A percentile compares a stretch with the other conserved stretches of the same genome.
phyloP scores from a whole-genome alignment of 2,113 vertebrate species.

The Progne subis region DNA sequence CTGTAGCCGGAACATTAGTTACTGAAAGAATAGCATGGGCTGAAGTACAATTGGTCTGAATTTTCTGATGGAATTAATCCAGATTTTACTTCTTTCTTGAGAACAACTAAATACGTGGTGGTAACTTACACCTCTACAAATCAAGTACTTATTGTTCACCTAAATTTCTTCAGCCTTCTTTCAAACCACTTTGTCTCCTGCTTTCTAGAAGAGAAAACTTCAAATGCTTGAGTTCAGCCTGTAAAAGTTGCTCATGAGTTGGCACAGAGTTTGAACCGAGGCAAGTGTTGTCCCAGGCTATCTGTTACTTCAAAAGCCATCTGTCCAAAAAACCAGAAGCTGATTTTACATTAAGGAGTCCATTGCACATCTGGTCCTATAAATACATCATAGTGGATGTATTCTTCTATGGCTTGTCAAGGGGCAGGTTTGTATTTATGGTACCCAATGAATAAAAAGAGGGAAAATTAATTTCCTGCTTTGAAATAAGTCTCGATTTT shows the following conservation, averaged over 20 bases:
- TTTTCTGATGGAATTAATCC: neutral
- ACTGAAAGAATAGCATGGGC: neutral
- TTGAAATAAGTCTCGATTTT: neutral
- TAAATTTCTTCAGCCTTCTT: neutral
- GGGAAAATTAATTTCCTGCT: neutral
- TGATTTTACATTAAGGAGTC: neutral
- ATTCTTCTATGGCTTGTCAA: neutral
- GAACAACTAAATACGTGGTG: neutral
- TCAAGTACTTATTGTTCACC: neutral
- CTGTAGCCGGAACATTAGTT: neutral
- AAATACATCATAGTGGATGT: neutral
- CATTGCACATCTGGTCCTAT: neutral
- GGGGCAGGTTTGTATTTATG: neutral
- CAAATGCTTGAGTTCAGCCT: neutral
- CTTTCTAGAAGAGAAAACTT: neutral
- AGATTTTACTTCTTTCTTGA: neutral
- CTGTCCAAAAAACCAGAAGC: neutral
- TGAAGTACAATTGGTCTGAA: neutral
- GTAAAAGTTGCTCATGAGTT: neutral
- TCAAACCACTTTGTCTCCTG: neutral
- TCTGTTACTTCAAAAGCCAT: neutral
- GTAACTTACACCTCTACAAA: neutral
- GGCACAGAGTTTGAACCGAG: neutral
- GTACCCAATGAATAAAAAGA: neutral
- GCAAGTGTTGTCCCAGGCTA: neutral